These are phyloP conservation scores for Gambelia wislizenii DNA, from an alignment of 2,797 vertebrate genomes.

Conservation along the genomic window DNA sequence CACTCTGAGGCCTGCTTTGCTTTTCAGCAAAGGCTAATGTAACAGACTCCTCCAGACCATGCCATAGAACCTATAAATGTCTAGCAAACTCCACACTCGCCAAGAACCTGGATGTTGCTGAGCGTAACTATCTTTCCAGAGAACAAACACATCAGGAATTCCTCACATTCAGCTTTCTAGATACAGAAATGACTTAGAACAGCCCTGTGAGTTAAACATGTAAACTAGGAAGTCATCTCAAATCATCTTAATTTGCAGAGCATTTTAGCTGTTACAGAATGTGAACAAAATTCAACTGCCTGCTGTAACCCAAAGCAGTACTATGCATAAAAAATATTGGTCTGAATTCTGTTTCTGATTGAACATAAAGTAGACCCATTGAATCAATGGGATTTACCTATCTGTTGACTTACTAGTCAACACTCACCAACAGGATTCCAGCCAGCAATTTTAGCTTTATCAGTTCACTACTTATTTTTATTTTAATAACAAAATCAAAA, in stretches of 20 bases:
- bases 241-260: not conserved
- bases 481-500: no score
- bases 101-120: not conserved
- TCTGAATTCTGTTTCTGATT: no score
- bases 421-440: no score
- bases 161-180: not conserved
- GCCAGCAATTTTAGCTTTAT: no score
- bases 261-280: conserved; percentile 3
- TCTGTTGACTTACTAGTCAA: no score
- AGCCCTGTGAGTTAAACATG: conserved; percentile 9
- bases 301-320: conserved; percentile 6
- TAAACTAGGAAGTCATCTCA: conserved; percentile 25
- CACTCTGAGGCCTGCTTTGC: no score
- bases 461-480: no score
- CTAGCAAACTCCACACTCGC: not conserved
- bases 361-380: no score
- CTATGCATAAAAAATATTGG: not conserved
- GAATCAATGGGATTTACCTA: no score
- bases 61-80: not conserved
- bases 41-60: not conserved
- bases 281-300: conserved; percentile 21
- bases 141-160: not conserved
- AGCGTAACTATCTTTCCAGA: not conserved
- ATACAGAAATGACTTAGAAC: conserved; percentile 22
- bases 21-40: not conserved